A percentile compares a stretch with the other conserved stretches of the same genome.
Conservation (phyloP, 1,140 invertebrate genomes). For the Tetramorium parvispinum region DNA sequence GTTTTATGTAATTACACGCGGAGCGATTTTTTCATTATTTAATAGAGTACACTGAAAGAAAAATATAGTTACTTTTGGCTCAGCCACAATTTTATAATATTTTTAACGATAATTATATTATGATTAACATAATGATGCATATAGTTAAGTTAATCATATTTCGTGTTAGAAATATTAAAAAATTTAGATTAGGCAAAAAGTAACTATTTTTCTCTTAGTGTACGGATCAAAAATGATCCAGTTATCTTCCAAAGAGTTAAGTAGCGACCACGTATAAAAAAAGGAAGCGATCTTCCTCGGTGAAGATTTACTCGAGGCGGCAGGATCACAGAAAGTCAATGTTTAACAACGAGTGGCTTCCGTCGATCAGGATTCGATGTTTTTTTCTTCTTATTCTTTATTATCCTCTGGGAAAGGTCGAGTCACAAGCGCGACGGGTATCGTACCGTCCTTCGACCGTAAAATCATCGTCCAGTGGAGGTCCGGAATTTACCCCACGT, state of each 20-base stretch:
- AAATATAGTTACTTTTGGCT: too few relatives aligned
- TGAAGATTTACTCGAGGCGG: slow-evolving; percentile 18
- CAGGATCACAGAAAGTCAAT: slow-evolving; percentile 1
- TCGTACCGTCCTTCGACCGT: slow-evolving; percentile 75
- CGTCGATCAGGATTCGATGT: not conserved
- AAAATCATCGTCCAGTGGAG: slow-evolving; percentile 81
- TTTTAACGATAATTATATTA: too few relatives aligned
- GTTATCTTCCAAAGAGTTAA: not conserved
- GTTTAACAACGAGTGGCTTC: slow-evolving; percentile 29
- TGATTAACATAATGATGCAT: too few relatives aligned
- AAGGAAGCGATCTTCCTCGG: not conserved
- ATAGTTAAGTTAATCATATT: too few relatives aligned
- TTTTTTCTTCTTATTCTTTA: slow-evolving; percentile 22
- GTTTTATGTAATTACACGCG: too few relatives aligned
- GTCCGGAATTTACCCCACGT: slow-evolving; percentile 75
- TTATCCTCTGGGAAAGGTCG: slow-evolving; percentile 43
- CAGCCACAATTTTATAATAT: too few relatives aligned
- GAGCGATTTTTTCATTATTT: too few relatives aligned
- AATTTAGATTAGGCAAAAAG: too few relatives aligned
- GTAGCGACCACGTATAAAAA: not conserved
- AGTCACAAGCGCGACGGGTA: slow-evolving; percentile 46
- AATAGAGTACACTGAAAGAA: too few relatives aligned
- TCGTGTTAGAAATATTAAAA: too few relatives aligned
- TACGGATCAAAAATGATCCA: too few relatives aligned
- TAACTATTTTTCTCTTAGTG: too few relatives aligned